Percentiles rank a stretch among this genome's conserved stretches.
phyloP scores from a whole-genome alignment of 2,888 invertebrate genomes.

The Euzophera pinguis region DNA sequence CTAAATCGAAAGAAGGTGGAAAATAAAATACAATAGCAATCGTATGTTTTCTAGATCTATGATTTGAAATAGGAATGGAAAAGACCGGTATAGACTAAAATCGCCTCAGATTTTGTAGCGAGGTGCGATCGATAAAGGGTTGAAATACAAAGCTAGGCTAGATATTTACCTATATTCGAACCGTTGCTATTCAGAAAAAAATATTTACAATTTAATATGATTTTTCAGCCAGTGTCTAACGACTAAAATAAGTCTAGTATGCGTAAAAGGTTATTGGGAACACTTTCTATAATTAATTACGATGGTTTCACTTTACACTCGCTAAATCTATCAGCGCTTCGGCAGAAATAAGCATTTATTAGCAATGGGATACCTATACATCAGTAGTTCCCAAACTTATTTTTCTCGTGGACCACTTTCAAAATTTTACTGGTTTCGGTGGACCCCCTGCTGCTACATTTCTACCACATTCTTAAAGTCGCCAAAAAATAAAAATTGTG shows the following conservation, averaged over 20 bases:
- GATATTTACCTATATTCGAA: not conserved
- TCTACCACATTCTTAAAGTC: too few species aligned
- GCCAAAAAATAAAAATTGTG: too few species aligned
- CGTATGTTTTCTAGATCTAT: not conserved
- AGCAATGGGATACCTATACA: too few species aligned
- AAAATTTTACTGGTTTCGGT: too few species aligned
- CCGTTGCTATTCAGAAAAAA: not conserved
- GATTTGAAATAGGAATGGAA: constrained; percentile 7
- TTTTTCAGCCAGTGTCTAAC: not conserved
- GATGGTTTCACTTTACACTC: not conserved
- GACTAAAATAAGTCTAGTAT: not conserved
- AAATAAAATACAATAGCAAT: not conserved
- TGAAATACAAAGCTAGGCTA: not conserved
- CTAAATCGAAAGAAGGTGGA: not conserved
- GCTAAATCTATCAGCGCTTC: too few species aligned
- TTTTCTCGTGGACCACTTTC: too few species aligned
- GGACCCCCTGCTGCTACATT: too few species aligned
- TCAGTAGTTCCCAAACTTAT: too few species aligned
- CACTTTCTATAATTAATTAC: not conserved
- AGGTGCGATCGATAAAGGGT: not conserved
- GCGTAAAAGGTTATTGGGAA: not conserved
- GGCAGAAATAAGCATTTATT: too few species aligned
- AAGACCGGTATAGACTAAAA: not conserved
- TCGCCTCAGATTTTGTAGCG: not conserved
- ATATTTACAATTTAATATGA: not conserved